A percentile compares a stretch with the other conserved stretches of the same genome.
Conservation (phyloP, 1,140 invertebrate genomes). For the Dendroctonus valens region DNA sequence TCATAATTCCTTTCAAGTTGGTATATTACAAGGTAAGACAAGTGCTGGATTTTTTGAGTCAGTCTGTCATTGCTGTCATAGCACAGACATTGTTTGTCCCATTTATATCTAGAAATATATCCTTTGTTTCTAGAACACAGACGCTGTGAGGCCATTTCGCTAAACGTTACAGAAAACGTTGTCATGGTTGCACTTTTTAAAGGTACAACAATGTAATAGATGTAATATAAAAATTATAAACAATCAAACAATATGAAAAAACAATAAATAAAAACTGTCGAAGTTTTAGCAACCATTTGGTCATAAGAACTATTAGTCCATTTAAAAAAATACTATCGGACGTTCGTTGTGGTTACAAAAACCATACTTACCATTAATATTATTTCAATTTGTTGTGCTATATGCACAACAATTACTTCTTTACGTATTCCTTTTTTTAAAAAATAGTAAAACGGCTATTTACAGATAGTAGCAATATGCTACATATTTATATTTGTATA, state of each 20-base stretch:
- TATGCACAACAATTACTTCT: conserved; percentile 20
- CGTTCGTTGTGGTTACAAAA: conserved; percentile 25
- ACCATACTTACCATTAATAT: conserved; percentile 28
- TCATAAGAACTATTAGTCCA: conserved; percentile 18
- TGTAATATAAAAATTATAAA: conserved; percentile 27
- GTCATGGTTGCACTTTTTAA: not conserved
- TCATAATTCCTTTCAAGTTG: conserved; percentile 18
- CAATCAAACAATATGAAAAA: conserved; percentile 26
- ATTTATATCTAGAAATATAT: conserved; percentile 6
- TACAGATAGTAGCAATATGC: conserved; percentile 40
- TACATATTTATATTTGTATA: conserved; percentile 30
- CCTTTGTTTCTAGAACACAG: conserved; percentile 4
- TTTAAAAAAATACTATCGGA: conserved; percentile 34
- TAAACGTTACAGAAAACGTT: conserved; percentile 1
- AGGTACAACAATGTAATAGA: conserved; percentile 3
- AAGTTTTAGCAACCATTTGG: conserved; percentile 6
- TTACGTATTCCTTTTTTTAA: conserved; percentile 34
- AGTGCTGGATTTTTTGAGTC: conserved; percentile 14
- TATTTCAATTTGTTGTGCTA: conserved; percentile 10
- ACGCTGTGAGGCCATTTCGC: not conserved
- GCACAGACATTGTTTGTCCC: not conserved
- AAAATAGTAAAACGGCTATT: conserved; percentile 33
- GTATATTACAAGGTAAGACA: conserved; percentile 22
- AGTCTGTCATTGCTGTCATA: conserved; percentile 5
- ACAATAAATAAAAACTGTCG: conserved; percentile 19